phyloP scores from a whole-genome alignment of 2,888 invertebrate genomes.

The Sipha maydis region DNA sequence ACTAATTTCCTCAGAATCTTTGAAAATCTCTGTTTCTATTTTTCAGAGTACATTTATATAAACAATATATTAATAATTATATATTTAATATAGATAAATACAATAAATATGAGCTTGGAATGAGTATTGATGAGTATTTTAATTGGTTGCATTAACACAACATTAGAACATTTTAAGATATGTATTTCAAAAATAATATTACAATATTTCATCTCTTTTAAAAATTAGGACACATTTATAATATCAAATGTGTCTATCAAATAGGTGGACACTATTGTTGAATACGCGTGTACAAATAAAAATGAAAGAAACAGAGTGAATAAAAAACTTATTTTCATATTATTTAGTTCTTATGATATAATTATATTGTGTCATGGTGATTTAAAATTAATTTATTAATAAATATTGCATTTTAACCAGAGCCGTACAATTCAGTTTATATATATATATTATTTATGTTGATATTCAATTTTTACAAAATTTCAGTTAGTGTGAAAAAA shows the following conservation, averaged over 20 bases:
- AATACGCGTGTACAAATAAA: neutral
- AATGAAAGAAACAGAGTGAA: neutral
- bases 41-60: neutral
- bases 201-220: neutral
- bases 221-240: neutral
- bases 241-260: neutral
- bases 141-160: too few relatives aligned
- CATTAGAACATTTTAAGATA: too few relatives aligned
- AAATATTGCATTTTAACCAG: neutral
- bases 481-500: neutral
- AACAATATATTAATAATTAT: too few relatives aligned
- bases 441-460: neutral
- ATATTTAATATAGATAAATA: too few relatives aligned
- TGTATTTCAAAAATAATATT: neutral
- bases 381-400: conserved; percentile 15
- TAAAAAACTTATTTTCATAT: neutral
- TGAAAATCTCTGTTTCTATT: too few relatives aligned
- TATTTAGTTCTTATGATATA: neutral
- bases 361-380: neutral
- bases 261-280: conserved; percentile 9
- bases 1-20: too few relatives aligned
- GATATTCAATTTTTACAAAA: neutral
- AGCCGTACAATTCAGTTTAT: neutral
- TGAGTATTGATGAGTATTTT: too few relatives aligned
- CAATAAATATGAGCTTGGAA: too few relatives aligned